Base-by-base conservation (phyloP, 2,113 vertebrate species). In the Crotalus helleri region DNA sequence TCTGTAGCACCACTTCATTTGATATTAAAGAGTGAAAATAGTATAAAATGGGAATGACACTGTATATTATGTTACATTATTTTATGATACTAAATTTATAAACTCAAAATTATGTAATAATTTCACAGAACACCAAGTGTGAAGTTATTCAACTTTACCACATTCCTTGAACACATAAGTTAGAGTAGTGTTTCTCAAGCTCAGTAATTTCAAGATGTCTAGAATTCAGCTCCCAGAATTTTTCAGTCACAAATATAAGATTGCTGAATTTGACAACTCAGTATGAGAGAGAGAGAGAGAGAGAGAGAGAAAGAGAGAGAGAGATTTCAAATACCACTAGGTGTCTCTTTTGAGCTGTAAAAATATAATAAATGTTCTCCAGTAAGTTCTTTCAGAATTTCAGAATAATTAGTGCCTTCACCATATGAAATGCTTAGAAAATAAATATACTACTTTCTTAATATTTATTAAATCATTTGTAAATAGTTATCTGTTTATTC, bases 271-370 rank as follows among this genome's bases (percentile, higher is more conserved):
- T 39, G 23, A 49, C 23, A 86, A 86, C 61, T 64, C 11, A 12
- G 9, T 51, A 51, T 51, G 57, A 2, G 5, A 39, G 57, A 23
- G 58, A 46, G 69, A 39, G 55, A 57, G 55, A 57, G 55, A 81
- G 39, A 39, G 39, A 39, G 29, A 33, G n/a, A 39, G 69, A 81
- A 33, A 81, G n/a, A 33, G 29, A 74, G 69, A 39, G 55, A 57
- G 55, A 57, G 55, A 81, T 81, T 81, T 81, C 33, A 81, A 21
- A 33, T 26, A 24, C 23, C 92, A 19, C 51, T 11, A 46, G 59
- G 23, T 51, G 91, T 86, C 94, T 85, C 90, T 54, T 53, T 91
- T 49, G 55, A 33, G 64, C 93, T 92, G 58, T n/a, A 90, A 55
- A 58, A 85, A 91, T 29, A 19, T 26, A 33, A 19, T 19, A 33